Conservation (phyloP, 2,113 vertebrate species). For the Mugil cephalus region DNA sequence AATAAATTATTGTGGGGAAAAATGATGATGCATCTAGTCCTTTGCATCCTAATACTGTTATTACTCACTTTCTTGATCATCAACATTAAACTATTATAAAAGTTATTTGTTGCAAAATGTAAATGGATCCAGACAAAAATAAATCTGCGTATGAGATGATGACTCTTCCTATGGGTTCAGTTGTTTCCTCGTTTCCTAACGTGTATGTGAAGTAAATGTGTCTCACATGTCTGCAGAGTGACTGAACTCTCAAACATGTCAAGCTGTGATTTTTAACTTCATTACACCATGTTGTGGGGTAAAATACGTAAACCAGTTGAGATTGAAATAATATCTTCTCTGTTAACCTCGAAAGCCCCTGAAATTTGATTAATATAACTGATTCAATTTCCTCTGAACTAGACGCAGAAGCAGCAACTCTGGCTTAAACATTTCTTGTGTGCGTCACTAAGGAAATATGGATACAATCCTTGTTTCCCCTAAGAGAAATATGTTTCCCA, state of each 20-base stretch:
- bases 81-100: background rate
- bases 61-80: background rate
- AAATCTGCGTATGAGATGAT: background rate
- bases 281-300: conserved; percentile 62
- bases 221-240: conserved; percentile 61
- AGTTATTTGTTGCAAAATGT: background rate
- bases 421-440: conserved; percentile 38
- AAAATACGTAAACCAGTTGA: conserved; percentile 54
- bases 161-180: background rate
- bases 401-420: conserved; percentile 31
- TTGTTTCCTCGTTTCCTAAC: conserved; percentile 9
- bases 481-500: conserved; percentile 16
- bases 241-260: conserved; percentile 48
- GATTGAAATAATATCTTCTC: conserved; percentile 73
- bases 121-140: background rate
- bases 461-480: conserved; percentile 23
- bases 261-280: conserved; percentile 60
- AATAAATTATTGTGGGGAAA: too few relatives aligned
- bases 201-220: conserved; percentile 35
- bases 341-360: conserved; percentile 65
- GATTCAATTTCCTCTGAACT: conserved; percentile 78
- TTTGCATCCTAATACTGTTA: too few relatives aligned
- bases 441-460: conserved; percentile 26
- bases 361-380: conserved; percentile 75
- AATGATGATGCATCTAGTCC: background rate